Evolutionary conservation across 2,888 invertebrate species (phyloP).

Genomic region (Ditula angustiorana): DNA sequence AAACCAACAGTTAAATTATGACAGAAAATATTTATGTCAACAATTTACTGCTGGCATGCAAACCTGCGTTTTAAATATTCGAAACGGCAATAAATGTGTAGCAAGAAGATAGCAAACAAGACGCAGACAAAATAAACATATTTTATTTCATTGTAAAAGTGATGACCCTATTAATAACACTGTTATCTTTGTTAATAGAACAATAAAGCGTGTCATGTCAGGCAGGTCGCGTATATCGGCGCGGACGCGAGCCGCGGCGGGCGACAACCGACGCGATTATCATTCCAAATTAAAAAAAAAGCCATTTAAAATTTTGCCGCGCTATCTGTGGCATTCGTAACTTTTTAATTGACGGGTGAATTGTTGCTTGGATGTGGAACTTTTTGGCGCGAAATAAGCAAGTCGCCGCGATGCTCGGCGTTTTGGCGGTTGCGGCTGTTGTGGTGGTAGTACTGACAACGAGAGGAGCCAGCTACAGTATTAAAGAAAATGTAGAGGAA

Average conservation of each 20-base stretch:
- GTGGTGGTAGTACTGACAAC: conserved; percentile 68
- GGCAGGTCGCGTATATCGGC: conserved; percentile 70
- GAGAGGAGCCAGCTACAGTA: conserved; percentile 56
- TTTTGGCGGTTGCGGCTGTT: conserved; percentile 67
- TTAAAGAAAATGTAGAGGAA: conserved; percentile 57
- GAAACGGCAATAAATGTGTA: too few relatives aligned
- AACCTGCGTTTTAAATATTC: too few relatives aligned
- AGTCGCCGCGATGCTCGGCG: conserved; percentile 75
- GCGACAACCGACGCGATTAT: conserved; percentile 46
- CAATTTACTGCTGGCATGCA: too few relatives aligned
- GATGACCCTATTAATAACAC: conserved; percentile 64
- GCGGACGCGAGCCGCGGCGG: conserved; percentile 54
- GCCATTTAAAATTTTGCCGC: conserved; percentile 17
- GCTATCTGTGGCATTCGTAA: conserved; percentile 10
- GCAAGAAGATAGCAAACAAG: not conserved
- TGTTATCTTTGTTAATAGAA: conserved; percentile 75
- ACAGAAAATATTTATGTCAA: too few relatives aligned
- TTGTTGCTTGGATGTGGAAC: conserved; percentile 70
- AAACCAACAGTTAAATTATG: too few relatives aligned
- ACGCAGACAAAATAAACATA: not conserved
- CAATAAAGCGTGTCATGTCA: conserved; percentile 74
- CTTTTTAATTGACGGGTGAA: conserved; percentile 23
- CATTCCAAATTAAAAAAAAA: conserved; percentile 40
- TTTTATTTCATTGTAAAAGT: conserved; percentile 47
- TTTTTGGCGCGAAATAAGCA: conserved; percentile 77